Base-by-base conservation (phyloP, 2,888 invertebrate genomes). In the Eupeodes luniger region DNA sequence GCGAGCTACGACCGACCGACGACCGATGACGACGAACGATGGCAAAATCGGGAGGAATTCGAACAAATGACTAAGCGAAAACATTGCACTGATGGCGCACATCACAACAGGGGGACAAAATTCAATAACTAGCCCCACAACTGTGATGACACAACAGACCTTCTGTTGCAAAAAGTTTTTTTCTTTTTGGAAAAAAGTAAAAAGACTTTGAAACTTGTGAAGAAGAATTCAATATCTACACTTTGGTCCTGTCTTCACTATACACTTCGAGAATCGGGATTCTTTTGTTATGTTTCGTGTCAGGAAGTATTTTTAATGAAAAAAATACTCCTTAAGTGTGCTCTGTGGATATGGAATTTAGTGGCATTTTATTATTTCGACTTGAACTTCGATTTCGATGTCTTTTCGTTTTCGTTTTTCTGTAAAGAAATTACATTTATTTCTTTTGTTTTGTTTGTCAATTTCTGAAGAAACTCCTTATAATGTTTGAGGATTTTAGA, bases 141-240 rank as follows among this genome's bases (percentile, higher is more conserved):
- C 77, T 74, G 77, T 85, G 85, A 81, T 85, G 81, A 85, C 85
- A 88, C 75, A 85, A 78, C 74, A 88, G 78, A 88, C 85, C 85
- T 81, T 88, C 88, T 88, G 88, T 76, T 85, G 70, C 69, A 69
- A 84, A 69, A 84, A 85, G 77, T 88, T 72, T 85, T 78, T 85
- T 7, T 2, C 5, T 6, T 6, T 6, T 6, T 36, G 36, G 7
- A 36, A 36, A 36, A 36, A 36, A 36, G 36, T 36, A 7, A 59
- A 69, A 87, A 75, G 88, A 88, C 85, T 88, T 88, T 81, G 62
- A 53, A 85, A 88, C 69, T 85, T 84, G 77, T 19, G 36, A 36
- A 64, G 74, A 85, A 78, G 88, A 88, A 88, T 85, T 85, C 88
- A 88, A 81, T 88, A 81, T 81, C 85, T 19, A 85, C 88, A 88